A percentile compares a stretch with the other conserved stretches of the same genome.
These are phyloP conservation scores for Alexandromys oeconomus DNA, from an alignment of 2,797 vertebrate genomes.

Conservation along the genomic window DNA sequence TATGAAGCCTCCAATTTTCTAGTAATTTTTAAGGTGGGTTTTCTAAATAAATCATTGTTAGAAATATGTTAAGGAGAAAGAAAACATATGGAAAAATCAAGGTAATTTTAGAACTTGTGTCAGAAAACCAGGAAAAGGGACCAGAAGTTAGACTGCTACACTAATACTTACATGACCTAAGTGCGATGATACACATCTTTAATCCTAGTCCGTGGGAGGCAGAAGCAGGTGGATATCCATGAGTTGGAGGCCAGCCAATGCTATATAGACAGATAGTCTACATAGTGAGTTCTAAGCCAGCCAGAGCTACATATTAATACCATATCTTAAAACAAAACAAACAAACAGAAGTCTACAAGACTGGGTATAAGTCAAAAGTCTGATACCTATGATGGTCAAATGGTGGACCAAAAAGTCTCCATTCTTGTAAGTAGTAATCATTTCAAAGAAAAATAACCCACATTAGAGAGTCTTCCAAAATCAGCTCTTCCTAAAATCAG, in stretches of 20 bases:
- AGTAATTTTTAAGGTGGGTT: neutral
- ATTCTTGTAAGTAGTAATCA: neutral
- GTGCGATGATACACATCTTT: neutral
- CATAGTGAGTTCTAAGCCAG: neutral
- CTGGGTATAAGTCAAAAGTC: neutral
- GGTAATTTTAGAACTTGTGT: constrained; percentile 21
- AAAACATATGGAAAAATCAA: neutral
- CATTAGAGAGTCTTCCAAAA: neutral
- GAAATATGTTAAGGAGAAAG: constrained; percentile 5
- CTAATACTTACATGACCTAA: neutral
- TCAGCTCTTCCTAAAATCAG: neutral
- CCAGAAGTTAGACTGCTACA: neutral
- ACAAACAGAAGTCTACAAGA: neutral
- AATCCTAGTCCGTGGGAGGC: neutral
- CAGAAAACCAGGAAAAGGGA: neutral
- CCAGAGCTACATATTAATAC: neutral
- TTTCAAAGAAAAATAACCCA: neutral
- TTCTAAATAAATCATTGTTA: constrained; percentile 55
- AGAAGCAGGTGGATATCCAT: neutral
- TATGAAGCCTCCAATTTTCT: constrained; percentile 48
- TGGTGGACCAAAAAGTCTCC: neutral
- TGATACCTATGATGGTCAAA: neutral
- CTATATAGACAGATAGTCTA: neutral
- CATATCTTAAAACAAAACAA: neutral
- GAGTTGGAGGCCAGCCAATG: neutral